phyloP scores from a whole-genome alignment of 2,797 vertebrate genomes.

The Manis pentadactyla region DNA sequence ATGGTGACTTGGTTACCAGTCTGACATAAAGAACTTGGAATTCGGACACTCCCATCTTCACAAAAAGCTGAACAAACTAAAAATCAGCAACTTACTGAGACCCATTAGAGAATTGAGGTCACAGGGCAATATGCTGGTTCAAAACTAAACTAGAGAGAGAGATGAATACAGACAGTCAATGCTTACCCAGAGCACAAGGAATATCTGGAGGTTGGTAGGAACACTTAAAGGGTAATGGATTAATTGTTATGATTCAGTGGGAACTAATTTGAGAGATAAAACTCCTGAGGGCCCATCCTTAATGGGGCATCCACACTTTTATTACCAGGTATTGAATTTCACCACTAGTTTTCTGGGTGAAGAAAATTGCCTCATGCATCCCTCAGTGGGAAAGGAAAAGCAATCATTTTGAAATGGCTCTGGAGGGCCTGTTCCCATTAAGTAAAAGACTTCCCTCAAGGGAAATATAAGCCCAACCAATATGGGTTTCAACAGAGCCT shows the following conservation, averaged over 20 bases:
- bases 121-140: not conserved
- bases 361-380: not conserved
- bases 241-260: not conserved
- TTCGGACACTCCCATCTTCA: not conserved
- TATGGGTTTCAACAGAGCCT: not conserved
- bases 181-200: not conserved
- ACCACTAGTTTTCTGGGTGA: not conserved
- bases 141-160: not conserved
- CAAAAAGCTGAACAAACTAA: not conserved
- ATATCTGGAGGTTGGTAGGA: not conserved
- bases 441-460: not conserved
- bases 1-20: not conserved
- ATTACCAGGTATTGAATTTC: conserved; percentile 1
- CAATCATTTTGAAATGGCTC: conserved; percentile 3
- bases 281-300: not conserved
- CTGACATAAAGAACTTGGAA: not conserved
- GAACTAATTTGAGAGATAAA: not conserved
- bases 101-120: not conserved
- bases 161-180: not conserved
- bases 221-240: not conserved
- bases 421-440: not conserved
- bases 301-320: not conserved
- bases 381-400: not conserved
- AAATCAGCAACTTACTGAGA: conserved; percentile 13
- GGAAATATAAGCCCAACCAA: not conserved